Base-by-base conservation (phyloP, 1,140 invertebrate genomes). In the Drosophila rufa region DNA sequence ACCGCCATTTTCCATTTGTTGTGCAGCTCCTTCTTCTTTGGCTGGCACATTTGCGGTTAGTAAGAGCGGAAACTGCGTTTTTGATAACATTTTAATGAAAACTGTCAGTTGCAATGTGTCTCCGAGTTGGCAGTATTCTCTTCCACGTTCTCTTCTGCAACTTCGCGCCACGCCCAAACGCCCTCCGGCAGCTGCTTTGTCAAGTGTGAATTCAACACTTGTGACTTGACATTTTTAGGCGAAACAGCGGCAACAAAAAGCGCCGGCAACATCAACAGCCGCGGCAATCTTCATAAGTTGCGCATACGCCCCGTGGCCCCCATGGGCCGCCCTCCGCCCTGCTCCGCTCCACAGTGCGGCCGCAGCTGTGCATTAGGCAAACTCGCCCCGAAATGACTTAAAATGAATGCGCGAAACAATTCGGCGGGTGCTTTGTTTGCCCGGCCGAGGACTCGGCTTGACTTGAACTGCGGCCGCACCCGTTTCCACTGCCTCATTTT, bases 21-120 rank as follows among this genome's bases (percentile, higher is more conserved):
- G 50, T 64, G 45, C 45, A 46, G 50, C 45, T 76, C 40, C 67
- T 48, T 61, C 58, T 19, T 6, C 58, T 58, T 59, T 38, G 77
- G 48, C 65, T 74, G 80, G 66, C 71, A 70, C 83, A 82, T 66
- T 81, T 82, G 71, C 71, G 65, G 78, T 40, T 79, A 50, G 45
- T 48, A 22, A 61, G 53, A 60, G 58, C 60, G 78, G 75, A 73
- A 57, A 74, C 86, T 75, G 75, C 79, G 81, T 90, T 89, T 89
- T 89, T 89, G 85, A 90, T 89, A 89, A 89, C 85, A 82, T 89
- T 89, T 89, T 89, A 89, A 89, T 89, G 85, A 90, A 89, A 89
- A 89, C 85, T 90, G 85, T 89, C 85, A 89, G 85, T 73, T 81
- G 81, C 85, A 87, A 57, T 65, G 75, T 62, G 61, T 60, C 48